These are phyloP conservation scores for Macrotis lagotis DNA, from an alignment of 2,113 vertebrate species.

Conservation along the genomic window DNA sequence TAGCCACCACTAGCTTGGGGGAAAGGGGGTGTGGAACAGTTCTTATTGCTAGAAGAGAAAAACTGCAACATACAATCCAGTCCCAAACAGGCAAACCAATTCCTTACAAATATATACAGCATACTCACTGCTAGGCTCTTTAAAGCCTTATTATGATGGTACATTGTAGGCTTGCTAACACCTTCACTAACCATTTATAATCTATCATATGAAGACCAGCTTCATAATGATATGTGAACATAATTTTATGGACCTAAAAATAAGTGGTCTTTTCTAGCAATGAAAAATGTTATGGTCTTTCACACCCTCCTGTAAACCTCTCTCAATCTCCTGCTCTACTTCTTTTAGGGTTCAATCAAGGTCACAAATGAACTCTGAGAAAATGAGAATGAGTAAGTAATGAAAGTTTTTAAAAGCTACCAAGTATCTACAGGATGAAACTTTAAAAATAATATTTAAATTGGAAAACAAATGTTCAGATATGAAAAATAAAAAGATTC, in stretches of 20 bases:
- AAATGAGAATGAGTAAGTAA: conserved; percentile 60
- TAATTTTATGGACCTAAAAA: conserved; percentile 54
- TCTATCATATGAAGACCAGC: conserved; percentile 53
- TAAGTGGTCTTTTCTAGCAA: conserved; percentile 61
- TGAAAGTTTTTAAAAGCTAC: conserved; percentile 36
- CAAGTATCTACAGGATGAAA: conserved; percentile 51
- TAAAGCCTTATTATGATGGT: conserved; percentile 60
- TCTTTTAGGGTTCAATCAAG: conserved; percentile 51
- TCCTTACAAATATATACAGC: conserved; percentile 62
- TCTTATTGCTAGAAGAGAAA: conserved; percentile 67
- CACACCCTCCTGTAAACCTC: conserved; percentile 1
- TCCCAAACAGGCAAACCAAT: conserved; percentile 50
- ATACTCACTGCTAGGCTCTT: conserved; percentile 62
- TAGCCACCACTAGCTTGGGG: conserved; percentile 58
- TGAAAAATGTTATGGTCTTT: conserved; percentile 47
- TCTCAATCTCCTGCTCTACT: conserved; percentile 63
- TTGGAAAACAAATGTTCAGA: conserved; percentile 50
- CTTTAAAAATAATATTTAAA: conserved; percentile 62
- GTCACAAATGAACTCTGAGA: conserved; percentile 42
- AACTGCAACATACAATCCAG: conserved; percentile 61
- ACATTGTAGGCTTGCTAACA: conserved; percentile 62
- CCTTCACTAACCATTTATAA: conserved; percentile 60
- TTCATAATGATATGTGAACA: conserved; percentile 52
- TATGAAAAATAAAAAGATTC: conserved; percentile 81
- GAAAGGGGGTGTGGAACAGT: conserved; percentile 55